Percentiles rank a stretch among this genome's conserved stretches.
phyloP scores from a whole-genome alignment of 2,888 invertebrate species.

The Dorcus hopei region DNA sequence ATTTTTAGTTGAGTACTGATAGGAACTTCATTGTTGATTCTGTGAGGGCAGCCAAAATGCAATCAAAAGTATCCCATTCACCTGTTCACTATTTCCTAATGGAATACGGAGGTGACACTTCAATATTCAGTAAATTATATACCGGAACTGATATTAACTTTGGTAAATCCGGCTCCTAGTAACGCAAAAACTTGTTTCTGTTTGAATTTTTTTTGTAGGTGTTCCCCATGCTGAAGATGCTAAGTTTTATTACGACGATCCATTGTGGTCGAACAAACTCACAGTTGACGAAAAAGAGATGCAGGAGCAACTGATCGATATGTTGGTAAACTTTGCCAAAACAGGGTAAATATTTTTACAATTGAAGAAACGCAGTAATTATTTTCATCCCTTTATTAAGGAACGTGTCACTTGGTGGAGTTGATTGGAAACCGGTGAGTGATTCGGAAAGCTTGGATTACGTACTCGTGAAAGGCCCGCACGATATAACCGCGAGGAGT shows the following conservation, averaged over 20 bases:
- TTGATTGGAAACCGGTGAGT: conserved; percentile 7
- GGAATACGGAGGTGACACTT: conserved; percentile 9
- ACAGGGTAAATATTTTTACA: conserved; percentile 6
- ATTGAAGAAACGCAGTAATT: too few species aligned
- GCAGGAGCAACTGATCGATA: conserved; percentile 8
- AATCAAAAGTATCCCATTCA: conserved; percentile 53
- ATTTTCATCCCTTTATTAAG: not conserved
- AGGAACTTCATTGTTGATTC: conserved; percentile 57
- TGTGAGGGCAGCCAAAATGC: conserved; percentile 55
- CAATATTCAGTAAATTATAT: not conserved
- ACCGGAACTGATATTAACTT: not conserved
- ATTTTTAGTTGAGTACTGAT: conserved; percentile 57
- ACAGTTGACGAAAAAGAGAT: conserved; percentile 3
- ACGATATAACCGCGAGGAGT: conserved; percentile 1
- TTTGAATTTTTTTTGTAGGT: conserved; percentile 1
- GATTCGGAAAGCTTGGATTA: conserved; percentile 1
- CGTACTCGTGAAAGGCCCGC: conserved; percentile 2
- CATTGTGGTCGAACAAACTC: not conserved
- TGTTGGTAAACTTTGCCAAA: conserved; percentile 11
- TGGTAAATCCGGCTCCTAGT: not conserved
- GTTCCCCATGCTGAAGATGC: conserved; percentile 8
- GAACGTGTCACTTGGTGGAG: conserved; percentile 1
- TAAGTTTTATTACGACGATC: conserved; percentile 6
- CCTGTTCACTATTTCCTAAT: conserved; percentile 57
- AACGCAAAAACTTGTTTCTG: not conserved